Percentiles rank a stretch among this genome's conserved stretches.
These are phyloP conservation scores for Aromia moschata DNA, from an alignment of 2,888 invertebrate species.

Conservation along the genomic window DNA sequence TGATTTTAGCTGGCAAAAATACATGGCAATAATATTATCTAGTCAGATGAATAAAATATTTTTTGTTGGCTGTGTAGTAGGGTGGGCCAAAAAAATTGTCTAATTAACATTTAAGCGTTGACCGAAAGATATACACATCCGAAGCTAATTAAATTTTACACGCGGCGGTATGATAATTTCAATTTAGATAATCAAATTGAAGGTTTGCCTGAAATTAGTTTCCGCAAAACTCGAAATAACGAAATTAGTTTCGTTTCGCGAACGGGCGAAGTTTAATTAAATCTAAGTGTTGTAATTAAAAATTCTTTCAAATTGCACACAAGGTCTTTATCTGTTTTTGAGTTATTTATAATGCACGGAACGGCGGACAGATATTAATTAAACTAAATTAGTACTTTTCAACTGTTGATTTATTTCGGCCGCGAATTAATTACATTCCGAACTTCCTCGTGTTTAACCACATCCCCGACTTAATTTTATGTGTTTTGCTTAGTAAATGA, in stretches of 20 bases:
- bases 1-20: too few relatives aligned
- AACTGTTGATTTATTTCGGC: constrained; percentile 23
- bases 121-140: too few relatives aligned
- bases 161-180: too few relatives aligned
- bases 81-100: too few relatives aligned
- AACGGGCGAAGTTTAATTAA: constrained; percentile 24
- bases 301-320: constrained; percentile 24
- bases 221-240: constrained; percentile 16
- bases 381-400: constrained; percentile 24
- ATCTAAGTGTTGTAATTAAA: constrained; percentile 23
- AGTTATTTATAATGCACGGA: constrained; percentile 24
- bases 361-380: constrained; percentile 22
- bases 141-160: too few relatives aligned
- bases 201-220: constrained; percentile 14
- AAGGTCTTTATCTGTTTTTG: constrained; percentile 24
- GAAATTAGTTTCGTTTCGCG: constrained; percentile 18
- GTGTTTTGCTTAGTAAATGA: constrained; percentile 21
- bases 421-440: constrained; percentile 14
- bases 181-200: constrained; percentile 3
- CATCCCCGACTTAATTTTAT: constrained; percentile 17
- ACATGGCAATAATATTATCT: too few relatives aligned
- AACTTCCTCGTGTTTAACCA: constrained; percentile 13
- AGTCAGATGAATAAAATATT: too few relatives aligned
- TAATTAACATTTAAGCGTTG: too few relatives aligned
- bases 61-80: too few relatives aligned